These are phyloP conservation scores for Umimayanthus chanpuru DNA, from an alignment of 92 coral and sea anemone genomes.

Conservation along the genomic window DNA sequence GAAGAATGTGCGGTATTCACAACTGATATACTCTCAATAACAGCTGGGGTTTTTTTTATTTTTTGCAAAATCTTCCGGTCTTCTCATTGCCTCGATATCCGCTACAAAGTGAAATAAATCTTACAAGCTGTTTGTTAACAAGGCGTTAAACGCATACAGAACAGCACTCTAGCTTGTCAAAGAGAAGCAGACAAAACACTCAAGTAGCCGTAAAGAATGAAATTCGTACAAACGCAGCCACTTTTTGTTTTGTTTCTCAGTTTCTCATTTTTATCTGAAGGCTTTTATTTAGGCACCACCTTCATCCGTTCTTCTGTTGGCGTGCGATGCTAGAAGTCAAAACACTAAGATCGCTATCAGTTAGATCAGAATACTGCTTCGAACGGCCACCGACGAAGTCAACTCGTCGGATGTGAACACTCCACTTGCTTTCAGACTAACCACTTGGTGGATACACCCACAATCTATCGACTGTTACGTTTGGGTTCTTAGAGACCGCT, in stretches of 20 bases:
- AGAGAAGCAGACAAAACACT: neutral
- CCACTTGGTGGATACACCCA: neutral
- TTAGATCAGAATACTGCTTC: neutral
- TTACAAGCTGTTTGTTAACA: neutral
- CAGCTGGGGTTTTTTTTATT: slow-evolving; percentile 33
- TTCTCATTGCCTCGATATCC: neutral
- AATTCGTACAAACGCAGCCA: neutral
- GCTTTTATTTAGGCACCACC: neutral
- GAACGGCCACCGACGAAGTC: neutral
- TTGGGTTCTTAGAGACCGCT: too few relatives aligned
- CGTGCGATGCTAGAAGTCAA: neutral
- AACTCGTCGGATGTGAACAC: neutral
- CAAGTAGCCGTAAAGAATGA: neutral
- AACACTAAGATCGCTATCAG: neutral
- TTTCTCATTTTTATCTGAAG: neutral
- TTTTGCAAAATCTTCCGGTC: slow-evolving; percentile 21
- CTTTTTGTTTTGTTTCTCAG: too few relatives aligned
- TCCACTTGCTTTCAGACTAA: neutral
- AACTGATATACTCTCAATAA: neutral
- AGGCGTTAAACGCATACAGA: neutral
- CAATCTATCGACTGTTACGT: too few relatives aligned
- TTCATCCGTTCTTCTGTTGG: neutral
- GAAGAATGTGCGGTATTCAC: slow-evolving; percentile 33
- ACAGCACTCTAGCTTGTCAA: neutral
- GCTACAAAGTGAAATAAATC: neutral